A percentile compares a stretch with the other conserved stretches of the same genome.
These are phyloP conservation scores for Drosophila anceps DNA, from an alignment of 2,888 invertebrate genomes.

Conservation along the genomic window DNA sequence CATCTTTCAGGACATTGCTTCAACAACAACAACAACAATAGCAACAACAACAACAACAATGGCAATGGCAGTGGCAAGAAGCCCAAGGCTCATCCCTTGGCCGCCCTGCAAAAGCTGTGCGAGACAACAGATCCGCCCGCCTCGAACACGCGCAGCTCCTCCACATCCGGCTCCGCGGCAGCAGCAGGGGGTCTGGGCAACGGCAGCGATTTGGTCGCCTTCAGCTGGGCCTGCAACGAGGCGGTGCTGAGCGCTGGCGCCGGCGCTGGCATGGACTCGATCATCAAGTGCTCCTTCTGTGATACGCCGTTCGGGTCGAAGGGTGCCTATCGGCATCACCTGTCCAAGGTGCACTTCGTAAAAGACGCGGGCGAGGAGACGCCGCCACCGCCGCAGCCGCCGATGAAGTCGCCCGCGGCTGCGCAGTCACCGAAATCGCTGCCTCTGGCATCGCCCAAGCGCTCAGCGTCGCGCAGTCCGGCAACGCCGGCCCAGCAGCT, in stretches of 20 bases:
- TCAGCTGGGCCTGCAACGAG: conserved; percentile 97
- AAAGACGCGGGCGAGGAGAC: conserved; percentile 90
- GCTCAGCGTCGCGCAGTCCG: conserved; percentile 76
- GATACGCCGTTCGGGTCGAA: conserved; percentile 98
- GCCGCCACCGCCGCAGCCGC: conserved; percentile 83
- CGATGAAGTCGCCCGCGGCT: conserved; percentile 86
- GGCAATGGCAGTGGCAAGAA: conserved; percentile 65
- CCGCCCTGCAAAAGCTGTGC: conserved; percentile 97
- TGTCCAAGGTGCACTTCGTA: conserved; percentile 98
- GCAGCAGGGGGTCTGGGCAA: conserved; percentile 29
- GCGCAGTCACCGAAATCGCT: conserved; percentile 74
- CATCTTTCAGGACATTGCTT: conserved; percentile 57
- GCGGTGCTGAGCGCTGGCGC: conserved; percentile 90
- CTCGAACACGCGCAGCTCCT: conserved; percentile 79
- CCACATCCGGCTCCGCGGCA: conserved; percentile 20
- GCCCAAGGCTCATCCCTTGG: conserved; percentile 92
- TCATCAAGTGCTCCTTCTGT: conserved; percentile 97
- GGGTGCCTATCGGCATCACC: conserved; percentile 97
- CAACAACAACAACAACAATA: conserved; percentile 52
- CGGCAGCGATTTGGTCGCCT: conserved; percentile 89
- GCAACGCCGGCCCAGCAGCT: conserved; percentile 57
- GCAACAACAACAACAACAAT: conserved; percentile 57
- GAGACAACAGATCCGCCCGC: conserved; percentile 93
- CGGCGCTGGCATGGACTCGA: conserved; percentile 88
- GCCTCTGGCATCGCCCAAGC: conserved; percentile 74